These are phyloP conservation scores for Gavia stellata DNA, from an alignment of 2,113 vertebrate species.

Conservation along the genomic window DNA sequence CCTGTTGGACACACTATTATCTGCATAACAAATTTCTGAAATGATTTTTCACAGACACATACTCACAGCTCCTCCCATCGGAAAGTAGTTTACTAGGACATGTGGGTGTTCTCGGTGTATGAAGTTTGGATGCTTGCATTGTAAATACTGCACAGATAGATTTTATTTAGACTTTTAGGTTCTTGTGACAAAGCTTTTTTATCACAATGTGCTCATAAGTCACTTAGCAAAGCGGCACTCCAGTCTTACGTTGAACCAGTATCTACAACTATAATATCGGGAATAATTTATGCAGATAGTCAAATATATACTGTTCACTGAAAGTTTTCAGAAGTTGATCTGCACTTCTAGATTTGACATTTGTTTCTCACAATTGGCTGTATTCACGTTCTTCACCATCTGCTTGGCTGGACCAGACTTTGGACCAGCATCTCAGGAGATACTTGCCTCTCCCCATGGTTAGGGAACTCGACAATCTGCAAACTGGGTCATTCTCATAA, in stretches of 20 bases:
- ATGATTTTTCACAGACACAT: background rate
- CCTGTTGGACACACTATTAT: background rate
- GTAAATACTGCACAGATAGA: background rate
- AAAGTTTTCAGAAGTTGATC: background rate
- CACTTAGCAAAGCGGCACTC: background rate
- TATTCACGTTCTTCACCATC: background rate
- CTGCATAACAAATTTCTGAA: background rate
- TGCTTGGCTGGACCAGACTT: background rate
- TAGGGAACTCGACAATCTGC: background rate
- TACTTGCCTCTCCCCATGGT: background rate
- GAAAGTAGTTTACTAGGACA: background rate
- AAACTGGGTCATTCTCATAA: background rate
- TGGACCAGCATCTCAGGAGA: background rate
- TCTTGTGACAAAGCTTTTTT: background rate
- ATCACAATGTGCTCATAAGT: background rate
- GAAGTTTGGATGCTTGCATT: background rate
- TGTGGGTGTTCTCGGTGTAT: background rate
- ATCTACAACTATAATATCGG: background rate
- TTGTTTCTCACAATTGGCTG: background rate
- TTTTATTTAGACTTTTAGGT: background rate
- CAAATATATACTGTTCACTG: background rate
- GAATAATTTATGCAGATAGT: background rate
- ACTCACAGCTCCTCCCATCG: background rate
- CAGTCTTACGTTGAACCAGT: background rate
- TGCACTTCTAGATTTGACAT: background rate